Percentiles rank a stretch among this genome's conserved stretches.
phyloP scores from a whole-genome alignment of 2,797 vertebrate species.

The Peromyscus attwateri region DNA sequence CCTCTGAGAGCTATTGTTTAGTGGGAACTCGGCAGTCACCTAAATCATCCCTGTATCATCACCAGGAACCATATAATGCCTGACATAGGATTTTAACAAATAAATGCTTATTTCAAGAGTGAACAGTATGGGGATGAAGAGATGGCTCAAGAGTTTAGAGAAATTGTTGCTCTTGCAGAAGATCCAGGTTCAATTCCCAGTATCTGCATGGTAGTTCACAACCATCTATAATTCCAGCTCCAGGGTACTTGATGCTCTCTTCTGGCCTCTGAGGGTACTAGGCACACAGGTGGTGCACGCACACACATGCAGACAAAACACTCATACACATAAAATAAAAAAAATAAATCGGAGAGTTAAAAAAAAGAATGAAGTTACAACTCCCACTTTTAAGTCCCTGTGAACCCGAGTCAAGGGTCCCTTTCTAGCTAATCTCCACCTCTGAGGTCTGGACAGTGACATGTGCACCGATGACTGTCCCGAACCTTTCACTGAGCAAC shows the following conservation, averaged over 20 bases:
- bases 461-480: background rate
- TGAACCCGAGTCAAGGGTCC: background rate
- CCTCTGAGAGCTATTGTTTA: background rate
- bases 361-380: background rate
- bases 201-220: background rate
- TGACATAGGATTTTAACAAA: background rate
- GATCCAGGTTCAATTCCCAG: background rate
- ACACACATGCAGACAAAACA: background rate
- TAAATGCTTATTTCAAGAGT: constrained; percentile 1
- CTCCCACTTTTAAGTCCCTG: background rate
- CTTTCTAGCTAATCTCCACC: background rate
- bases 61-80: background rate
- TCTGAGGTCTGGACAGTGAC: background rate
- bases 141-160: background rate
- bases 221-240: background rate
- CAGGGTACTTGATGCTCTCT: background rate
- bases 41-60: background rate
- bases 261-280: background rate
- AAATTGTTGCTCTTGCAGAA: background rate
- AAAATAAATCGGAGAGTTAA: background rate
- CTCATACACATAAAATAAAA: background rate
- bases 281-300: background rate
- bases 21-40: background rate
- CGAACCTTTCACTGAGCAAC: background rate
- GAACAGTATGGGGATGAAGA: background rate